phyloP scores from a whole-genome alignment of 2,113 vertebrate species.

The Gobio gobio region DNA sequence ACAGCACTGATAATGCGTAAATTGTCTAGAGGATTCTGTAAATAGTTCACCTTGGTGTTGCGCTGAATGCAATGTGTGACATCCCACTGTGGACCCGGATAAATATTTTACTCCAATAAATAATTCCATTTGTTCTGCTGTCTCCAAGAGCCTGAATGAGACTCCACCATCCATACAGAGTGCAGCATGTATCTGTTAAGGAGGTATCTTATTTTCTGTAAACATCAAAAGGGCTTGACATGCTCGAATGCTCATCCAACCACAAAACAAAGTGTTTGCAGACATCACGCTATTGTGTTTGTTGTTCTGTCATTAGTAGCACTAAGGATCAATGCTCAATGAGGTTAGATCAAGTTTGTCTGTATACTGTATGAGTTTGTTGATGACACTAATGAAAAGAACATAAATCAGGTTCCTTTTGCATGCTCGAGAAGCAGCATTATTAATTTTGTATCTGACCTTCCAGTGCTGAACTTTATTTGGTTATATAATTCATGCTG shows the following conservation, averaged over 20 bases:
- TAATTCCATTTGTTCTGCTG: slow-evolving; percentile 71
- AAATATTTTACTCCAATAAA: slow-evolving; percentile 76
- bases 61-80: slow-evolving; percentile 61
- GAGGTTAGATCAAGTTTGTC: slow-evolving; percentile 14
- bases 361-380: neutral
- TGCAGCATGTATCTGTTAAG: slow-evolving; percentile 46
- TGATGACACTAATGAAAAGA: neutral
- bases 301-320: neutral
- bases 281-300: neutral
- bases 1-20: slow-evolving; percentile 39
- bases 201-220: neutral
- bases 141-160: slow-evolving; percentile 29
- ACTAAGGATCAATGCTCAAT: neutral
- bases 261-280: slow-evolving; percentile 21
- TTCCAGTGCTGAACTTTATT: slow-evolving; percentile 26
- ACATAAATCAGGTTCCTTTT: neutral
- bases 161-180: slow-evolving; percentile 57
- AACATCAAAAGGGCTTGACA: neutral
- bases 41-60: slow-evolving; percentile 33
- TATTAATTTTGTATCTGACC: slow-evolving; percentile 22
- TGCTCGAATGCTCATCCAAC: neutral
- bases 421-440: neutral
- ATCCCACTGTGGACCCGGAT: slow-evolving; percentile 63
- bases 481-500: slow-evolving; percentile 31
- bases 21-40: slow-evolving; percentile 47